Evolutionary conservation across 2,797 vertebrate genomes (phyloP).

Genomic region (Microtus obscurus): DNA sequence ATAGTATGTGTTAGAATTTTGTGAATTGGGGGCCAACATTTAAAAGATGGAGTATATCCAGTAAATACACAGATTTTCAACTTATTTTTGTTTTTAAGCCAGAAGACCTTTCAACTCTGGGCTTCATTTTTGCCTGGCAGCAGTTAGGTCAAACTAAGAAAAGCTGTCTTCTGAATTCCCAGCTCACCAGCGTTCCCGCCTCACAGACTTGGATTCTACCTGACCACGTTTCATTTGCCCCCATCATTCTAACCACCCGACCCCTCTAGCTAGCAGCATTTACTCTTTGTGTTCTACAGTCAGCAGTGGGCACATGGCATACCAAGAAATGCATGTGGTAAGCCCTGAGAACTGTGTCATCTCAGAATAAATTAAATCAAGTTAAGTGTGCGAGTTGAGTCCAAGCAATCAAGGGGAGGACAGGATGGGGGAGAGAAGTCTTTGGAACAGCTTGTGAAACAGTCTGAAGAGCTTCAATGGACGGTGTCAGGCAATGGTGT

Average conservation of each 20-base stretch:
- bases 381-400: neutral
- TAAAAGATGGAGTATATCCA: constrained; percentile 59
- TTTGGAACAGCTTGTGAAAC: constrained; percentile 41
- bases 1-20: constrained; percentile 57
- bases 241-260: neutral
- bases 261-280: neutral
- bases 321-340: neutral
- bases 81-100: neutral
- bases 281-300: neutral
- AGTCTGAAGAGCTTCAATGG: constrained; percentile 35
- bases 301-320: neutral
- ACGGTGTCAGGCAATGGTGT: constrained; percentile 58
- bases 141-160: neutral
- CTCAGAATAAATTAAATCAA: constrained; percentile 30
- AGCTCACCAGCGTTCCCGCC: neutral
- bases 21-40: constrained; percentile 53
- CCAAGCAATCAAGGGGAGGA: constrained; percentile 58
- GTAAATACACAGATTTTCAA: constrained; percentile 59
- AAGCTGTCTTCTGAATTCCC: neutral
- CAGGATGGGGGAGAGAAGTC: constrained; percentile 16
- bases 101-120: constrained; percentile 15
- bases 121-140: neutral
- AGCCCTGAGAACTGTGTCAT: neutral
- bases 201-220: neutral
- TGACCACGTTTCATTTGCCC: neutral